Evolutionary conservation across 2,888 invertebrate genomes (phyloP).

Genomic region (Ochropleura leucogaster): DNA sequence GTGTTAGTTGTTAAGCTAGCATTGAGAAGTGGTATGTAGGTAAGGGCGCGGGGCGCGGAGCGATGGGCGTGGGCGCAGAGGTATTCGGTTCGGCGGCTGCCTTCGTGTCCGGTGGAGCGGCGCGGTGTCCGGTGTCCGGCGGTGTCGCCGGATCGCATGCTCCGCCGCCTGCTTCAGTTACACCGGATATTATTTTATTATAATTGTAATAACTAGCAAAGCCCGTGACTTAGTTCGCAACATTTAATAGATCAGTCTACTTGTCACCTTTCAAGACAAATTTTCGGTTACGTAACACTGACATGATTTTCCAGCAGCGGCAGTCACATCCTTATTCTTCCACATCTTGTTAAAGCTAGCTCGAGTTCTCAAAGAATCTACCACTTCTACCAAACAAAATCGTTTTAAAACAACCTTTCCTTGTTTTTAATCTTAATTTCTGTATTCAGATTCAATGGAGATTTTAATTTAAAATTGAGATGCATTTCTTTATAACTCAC

Average conservation of each 20-base stretch:
- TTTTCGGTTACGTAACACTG: neutral
- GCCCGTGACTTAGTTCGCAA: neutral
- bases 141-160: slow-evolving; percentile 74
- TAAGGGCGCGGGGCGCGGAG: neutral
- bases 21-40: neutral
- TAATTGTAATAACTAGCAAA: slow-evolving; percentile 4
- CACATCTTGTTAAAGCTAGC: neutral
- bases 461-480: neutral
- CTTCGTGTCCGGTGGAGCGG: slow-evolving; percentile 69
- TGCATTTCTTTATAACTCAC: neutral
- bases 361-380: neutral
- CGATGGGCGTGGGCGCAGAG: slow-evolving; percentile 17
- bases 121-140: slow-evolving; percentile 73
- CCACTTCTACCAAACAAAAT: neutral
- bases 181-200: slow-evolving; percentile 48
- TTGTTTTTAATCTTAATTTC: neutral
- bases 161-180: slow-evolving; percentile 66
- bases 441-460: neutral
- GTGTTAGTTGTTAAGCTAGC: neutral
- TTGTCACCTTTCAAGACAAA: neutral
- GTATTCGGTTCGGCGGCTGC: slow-evolving; percentile 50
- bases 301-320: neutral
- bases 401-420: neutral
- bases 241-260: neutral
- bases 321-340: neutral